Evolutionary conservation across 2,113 vertebrate species (phyloP).

Genomic region (Pedetes capensis): DNA sequence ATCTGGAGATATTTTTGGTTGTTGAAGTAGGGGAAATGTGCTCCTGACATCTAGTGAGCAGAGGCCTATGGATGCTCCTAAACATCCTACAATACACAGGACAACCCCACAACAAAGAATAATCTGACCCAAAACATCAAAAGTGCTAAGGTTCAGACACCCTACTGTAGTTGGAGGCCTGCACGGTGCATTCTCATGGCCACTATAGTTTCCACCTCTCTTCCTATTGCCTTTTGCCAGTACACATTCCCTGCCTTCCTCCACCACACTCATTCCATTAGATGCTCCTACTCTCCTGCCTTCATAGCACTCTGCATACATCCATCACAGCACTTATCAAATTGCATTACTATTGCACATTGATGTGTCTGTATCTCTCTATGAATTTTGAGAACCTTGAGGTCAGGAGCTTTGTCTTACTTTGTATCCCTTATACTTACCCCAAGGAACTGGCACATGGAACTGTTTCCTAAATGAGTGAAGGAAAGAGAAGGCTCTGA

Average conservation of each 20-base stretch:
- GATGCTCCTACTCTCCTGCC: neutral
- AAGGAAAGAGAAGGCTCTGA: neutral
- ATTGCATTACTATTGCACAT: neutral
- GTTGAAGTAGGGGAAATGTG: neutral
- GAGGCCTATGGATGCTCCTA: neutral
- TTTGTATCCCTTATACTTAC: neutral
- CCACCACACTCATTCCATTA: neutral
- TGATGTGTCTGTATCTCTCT: neutral
- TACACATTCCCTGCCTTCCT: neutral
- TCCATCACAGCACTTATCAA: neutral
- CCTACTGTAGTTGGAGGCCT: neutral
- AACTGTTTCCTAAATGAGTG: constrained; percentile 1
- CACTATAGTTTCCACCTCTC: neutral
- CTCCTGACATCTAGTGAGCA: neutral
- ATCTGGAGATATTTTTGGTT: neutral
- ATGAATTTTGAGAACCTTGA: neutral
- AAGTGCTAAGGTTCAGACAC: neutral
- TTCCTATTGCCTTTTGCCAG: neutral
- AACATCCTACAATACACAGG: neutral
- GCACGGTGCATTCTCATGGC: neutral
- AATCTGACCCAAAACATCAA: neutral
- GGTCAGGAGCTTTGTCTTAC: neutral
- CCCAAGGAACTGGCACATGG: neutral
- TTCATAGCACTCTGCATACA: neutral
- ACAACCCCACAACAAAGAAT: neutral